Evolutionary conservation across 2,113 vertebrate species (phyloP), one percentile per base, ranked within the genome.

Genomic region (Chlorodrepanis virens): DNA sequence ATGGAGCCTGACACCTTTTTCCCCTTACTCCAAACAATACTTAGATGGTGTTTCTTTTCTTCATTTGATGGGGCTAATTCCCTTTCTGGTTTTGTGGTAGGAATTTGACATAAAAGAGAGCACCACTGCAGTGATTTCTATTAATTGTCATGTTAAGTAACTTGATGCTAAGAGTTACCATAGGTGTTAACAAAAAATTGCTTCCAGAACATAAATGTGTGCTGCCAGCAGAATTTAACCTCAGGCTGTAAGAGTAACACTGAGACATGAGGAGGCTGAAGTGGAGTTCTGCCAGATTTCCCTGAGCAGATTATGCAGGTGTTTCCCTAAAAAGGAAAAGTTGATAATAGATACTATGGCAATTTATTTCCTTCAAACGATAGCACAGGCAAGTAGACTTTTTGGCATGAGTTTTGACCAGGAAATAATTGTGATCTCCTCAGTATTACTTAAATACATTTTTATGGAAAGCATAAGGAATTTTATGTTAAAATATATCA

Each of bases 131-230:
- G 20, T 77, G 75, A 86, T 83, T 96, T 64, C 72, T 88, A 67
- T 76, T 94, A 93, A 94, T 91, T 93, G 90, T 81, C 61, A 52
- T 78, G 93, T 91, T 91, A 84, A 91, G 91, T 82, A 96, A 95
- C 69, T 84, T 87, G 88, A 96, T 0, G 1, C 79, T 81, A 64
- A 87, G 65, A 93, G 40, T 72, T 92, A 92, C 90, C 69, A 56
- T 90, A 96, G 90, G 92, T 96, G 96, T 83, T 96, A 97, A 95
- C 76, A 89, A 96, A 94, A 96, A 94, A 96, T 97, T 97, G 68
- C 72, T 96, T 96, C 95, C 92, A 96, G 92, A 95, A 93, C 90
- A 79, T 64, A 81, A 94, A 92, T 92, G 35, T 84, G 56, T 96
- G 49, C 90, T 91, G 90, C 90, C 90, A 95, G 93, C 79, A 96